Evolutionary conservation across 2,797 vertebrate species (phyloP).

Genomic region (Gallinago solitaria): DNA sequence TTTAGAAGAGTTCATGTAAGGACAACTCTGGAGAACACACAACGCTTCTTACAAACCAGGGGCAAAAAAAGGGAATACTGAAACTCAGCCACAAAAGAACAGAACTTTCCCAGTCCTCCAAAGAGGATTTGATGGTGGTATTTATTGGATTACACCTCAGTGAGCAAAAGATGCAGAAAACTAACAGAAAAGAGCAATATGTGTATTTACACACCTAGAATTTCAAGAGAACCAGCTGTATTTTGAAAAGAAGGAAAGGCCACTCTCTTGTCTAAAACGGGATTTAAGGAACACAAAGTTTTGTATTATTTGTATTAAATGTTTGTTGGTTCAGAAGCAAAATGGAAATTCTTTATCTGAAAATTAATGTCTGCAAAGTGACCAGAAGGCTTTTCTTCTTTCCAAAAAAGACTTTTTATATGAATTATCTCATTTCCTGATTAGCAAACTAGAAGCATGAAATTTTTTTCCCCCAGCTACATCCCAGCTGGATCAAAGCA

Average conservation of each 20-base stretch:
- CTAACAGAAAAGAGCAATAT: not conserved
- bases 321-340: not conserved
- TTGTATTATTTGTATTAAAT: not conserved
- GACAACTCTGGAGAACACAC: not conserved
- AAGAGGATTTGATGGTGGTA: not conserved
- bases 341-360: not conserved
- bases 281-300: not conserved
- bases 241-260: slow-evolving; percentile 13
- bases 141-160: not conserved
- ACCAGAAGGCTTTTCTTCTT: not conserved
- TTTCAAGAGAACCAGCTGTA: not conserved
- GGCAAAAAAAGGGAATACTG: not conserved
- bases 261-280: not conserved
- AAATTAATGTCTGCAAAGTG: slow-evolving; percentile 13
- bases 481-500: slow-evolving; percentile 29
- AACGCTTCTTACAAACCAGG: not conserved
- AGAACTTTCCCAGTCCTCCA: not conserved
- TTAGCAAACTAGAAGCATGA: slow-evolving; percentile 24
- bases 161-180: slow-evolving; percentile 1
- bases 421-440: slow-evolving; percentile 43
- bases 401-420: not conserved
- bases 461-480: not conserved
- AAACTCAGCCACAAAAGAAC: not conserved
- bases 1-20: not conserved
- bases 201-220: not conserved